Evolutionary conservation across 2,888 invertebrate genomes (phyloP), one percentile per base, ranked within the genome.

Genomic region (Drosophila kanekoi): DNA sequence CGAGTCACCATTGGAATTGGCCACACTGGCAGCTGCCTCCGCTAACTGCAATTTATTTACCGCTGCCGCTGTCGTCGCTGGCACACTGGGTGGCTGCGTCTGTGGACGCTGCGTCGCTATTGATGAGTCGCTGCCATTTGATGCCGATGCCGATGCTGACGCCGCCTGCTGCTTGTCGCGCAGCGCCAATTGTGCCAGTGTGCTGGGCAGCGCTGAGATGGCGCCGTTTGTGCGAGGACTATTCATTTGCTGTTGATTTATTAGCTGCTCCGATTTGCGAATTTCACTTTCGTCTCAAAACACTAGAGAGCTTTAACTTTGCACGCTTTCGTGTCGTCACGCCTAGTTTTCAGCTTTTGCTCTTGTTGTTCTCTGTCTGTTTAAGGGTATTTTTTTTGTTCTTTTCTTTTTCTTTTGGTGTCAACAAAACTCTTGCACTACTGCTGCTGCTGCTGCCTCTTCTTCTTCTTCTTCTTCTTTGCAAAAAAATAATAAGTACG

Each of bases 1-100:
- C 47, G 93, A 93, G 80, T 93, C 93, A 77, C 92, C 92, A 88
- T 90, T 90, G 71, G 90, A 87, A 79, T 81, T 72, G 79, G 78
- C 72, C 77, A 86, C 81, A 66, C 65, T 69, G 62, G 43, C 51
- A 4, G 48, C 62, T 10, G 56, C 59, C 10, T 77, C 77, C 9
- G 68, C 59, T 23, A 78, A 40, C 57, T 77, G 77, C 69, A 71
- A 41, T 75, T 79, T 79, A n/a, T 45, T 69, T 43, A 59, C 58
- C 43, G 62, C 48, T 38, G 58, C 49, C 33, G 58, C 57, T 28
- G 62, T 45, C 45, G 58, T 47, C 33, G 58, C 65, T 72, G 82
- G 81, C 79, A 86, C 86, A 62, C 78, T 85, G 64, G 81, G 86
- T 62, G 89, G 90, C 76, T 90, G 83, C 56, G 79, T 84, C 47